Percentiles rank a stretch among this genome's conserved stretches.
These are phyloP conservation scores for Asobara japonica DNA, from an alignment of 1,140 invertebrate genomes.

Conservation along the genomic window DNA sequence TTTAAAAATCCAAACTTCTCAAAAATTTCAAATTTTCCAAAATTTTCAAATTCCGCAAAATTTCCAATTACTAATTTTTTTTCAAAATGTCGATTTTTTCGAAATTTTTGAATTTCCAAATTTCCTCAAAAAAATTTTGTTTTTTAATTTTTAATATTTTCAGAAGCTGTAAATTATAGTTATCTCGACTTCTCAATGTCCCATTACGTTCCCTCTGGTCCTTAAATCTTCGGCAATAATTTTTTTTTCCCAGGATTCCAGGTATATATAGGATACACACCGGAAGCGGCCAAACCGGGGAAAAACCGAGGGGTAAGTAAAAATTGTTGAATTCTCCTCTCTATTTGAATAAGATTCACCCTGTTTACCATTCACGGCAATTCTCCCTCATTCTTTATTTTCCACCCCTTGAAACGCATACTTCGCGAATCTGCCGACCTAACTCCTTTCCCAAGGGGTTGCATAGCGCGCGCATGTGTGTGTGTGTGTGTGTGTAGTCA, in stretches of 20 bases:
- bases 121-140: neutral
- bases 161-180: neutral
- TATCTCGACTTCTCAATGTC: neutral
- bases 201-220: constrained; percentile 24
- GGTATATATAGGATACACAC: constrained; percentile 46
- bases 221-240: constrained; percentile 29
- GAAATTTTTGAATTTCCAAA: neutral
- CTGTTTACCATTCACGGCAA: constrained; percentile 62
- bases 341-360: constrained; percentile 65
- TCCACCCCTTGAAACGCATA: constrained; percentile 35
- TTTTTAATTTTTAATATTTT: neutral
- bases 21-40: too few species aligned
- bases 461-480: constrained; percentile 27
- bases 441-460: constrained; percentile 61
- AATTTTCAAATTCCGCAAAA: too few species aligned
- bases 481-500: too few species aligned
- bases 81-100: neutral
- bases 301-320: neutral
- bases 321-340: constrained; percentile 56
- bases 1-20: too few species aligned
- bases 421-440: neutral
- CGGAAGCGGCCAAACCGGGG: constrained; percentile 17
- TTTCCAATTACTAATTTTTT: too few species aligned
- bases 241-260: constrained; percentile 54
- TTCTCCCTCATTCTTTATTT: constrained; percentile 49